Conservation (phyloP, 2,888 invertebrate genomes). For the Cephus pygmeus region DNA sequence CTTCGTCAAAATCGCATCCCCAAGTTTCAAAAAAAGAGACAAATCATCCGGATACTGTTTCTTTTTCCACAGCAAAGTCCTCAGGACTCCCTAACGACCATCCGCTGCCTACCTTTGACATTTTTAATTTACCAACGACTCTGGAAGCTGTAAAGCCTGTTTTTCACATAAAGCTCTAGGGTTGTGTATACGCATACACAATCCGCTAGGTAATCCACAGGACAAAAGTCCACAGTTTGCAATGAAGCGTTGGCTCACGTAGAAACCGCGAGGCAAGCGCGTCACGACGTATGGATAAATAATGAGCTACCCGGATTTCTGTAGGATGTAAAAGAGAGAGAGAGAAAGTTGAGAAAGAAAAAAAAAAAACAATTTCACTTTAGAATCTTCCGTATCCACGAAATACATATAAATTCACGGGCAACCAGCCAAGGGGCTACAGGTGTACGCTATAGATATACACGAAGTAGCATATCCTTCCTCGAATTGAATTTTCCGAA, state of each 20-base stretch:
- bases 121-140: background rate
- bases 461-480: background rate
- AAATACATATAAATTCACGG: background rate
- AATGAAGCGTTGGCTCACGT: background rate
- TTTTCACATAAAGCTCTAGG: background rate
- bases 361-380: background rate
- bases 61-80: background rate
- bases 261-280: background rate
- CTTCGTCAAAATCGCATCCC: too few relatives aligned
- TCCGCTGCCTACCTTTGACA: background rate
- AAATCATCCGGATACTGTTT: background rate
- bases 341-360: background rate
- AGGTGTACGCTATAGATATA: background rate
- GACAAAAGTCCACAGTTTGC: background rate
- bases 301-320: background rate
- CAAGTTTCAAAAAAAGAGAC: too few relatives aligned
- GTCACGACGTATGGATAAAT: background rate
- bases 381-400: background rate
- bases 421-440: background rate
- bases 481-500: background rate
- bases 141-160: background rate
- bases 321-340: background rate
- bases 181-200: background rate
- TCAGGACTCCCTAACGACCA: background rate
- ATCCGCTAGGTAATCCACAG: background rate